These are phyloP conservation scores for Drosophila cognata DNA, from an alignment of 2,888 invertebrate genomes.

Conservation along the genomic window DNA sequence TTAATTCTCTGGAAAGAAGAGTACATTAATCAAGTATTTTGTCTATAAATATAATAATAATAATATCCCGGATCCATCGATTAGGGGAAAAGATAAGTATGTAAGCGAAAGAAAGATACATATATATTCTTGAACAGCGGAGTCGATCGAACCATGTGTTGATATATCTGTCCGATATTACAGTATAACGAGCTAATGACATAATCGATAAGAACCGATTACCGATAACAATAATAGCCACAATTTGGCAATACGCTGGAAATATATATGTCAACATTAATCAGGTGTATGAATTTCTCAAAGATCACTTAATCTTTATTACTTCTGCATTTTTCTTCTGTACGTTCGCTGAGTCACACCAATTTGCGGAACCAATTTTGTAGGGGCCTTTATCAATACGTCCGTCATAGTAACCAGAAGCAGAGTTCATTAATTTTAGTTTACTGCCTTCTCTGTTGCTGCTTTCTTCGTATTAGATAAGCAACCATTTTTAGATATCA, in stretches of 20 bases:
- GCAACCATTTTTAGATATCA: constrained; percentile 1
- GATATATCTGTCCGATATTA: not conserved
- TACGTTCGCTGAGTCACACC: constrained; percentile 30
- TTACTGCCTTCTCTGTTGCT: not conserved
- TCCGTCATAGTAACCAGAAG: constrained; percentile 19
- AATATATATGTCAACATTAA: no score
- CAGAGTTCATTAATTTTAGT: constrained; percentile 5
- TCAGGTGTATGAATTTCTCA: not conserved
- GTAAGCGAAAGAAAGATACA: not conserved
- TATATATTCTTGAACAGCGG: not conserved
- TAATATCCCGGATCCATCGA: not conserved
- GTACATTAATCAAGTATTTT: not conserved
- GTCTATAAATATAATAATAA: not conserved
- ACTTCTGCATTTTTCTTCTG: not conserved
- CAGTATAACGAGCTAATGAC: not conserved
- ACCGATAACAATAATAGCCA: not conserved
- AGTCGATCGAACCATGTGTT: not conserved
- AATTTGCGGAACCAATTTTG: not conserved
- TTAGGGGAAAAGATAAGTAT: no score
- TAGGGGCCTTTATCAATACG: not conserved
- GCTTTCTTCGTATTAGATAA: constrained; percentile 28
- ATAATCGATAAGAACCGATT: not conserved
- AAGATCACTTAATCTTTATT: not conserved
- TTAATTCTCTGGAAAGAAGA: not conserved
- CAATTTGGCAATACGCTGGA: not conserved